Conservation (phyloP, 2,113 vertebrate species). For the Ctenodactylus gundi region DNA sequence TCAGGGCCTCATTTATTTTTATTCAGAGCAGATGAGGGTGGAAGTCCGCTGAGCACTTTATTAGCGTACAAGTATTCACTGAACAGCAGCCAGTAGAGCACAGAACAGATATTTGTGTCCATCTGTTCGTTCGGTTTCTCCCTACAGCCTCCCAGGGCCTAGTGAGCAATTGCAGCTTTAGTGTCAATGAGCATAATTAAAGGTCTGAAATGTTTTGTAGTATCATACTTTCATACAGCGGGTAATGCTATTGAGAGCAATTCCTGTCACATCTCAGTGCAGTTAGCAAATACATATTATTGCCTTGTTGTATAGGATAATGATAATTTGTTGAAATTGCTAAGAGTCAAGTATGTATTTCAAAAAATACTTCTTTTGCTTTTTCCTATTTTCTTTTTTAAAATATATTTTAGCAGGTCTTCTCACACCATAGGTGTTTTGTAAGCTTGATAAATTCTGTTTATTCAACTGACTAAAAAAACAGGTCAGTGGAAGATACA, state of each 20-base stretch:
- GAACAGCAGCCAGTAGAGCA: constrained; percentile 28
- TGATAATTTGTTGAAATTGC: not conserved
- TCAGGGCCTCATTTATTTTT: constrained; percentile 64
- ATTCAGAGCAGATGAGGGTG: constrained; percentile 69
- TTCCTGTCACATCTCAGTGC: not conserved
- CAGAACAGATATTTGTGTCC: constrained; percentile 57
- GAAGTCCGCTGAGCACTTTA: constrained; percentile 58
- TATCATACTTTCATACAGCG: not conserved
- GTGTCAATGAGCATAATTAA: constrained; percentile 18
- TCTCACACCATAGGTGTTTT: not conserved
- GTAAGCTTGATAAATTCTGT: not conserved
- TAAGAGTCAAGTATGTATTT: not conserved
- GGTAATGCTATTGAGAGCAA: not conserved
- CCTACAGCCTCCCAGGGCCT: not conserved
- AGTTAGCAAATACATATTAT: not conserved
- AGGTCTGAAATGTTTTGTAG: constrained; percentile 28
- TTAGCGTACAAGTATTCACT: constrained; percentile 35
- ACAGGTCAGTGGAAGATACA: not conserved
- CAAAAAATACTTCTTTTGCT: not conserved
- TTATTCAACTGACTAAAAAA: constrained; percentile 16
- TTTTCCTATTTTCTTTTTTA: constrained; percentile 1
- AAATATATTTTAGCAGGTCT: not conserved
- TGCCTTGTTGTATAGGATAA: not conserved
- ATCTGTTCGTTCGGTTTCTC: constrained; percentile 43
- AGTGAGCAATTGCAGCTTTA: not conserved